These are phyloP conservation scores for Macrosteles quadrilineatus DNA, from an alignment of 1,140 invertebrate species.

Conservation along the genomic window DNA sequence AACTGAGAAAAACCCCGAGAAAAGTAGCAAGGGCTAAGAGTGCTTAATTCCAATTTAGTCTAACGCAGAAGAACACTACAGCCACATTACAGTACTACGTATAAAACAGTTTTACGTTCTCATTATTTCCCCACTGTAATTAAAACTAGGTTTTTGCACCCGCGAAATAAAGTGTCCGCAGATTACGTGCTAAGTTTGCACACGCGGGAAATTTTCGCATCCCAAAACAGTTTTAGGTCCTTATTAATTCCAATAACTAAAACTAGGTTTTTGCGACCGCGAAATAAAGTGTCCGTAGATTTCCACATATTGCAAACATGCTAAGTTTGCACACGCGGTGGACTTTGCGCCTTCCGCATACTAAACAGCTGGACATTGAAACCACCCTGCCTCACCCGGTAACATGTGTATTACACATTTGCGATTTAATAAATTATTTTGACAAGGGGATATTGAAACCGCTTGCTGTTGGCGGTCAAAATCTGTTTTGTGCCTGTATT, in stretches of 20 bases:
- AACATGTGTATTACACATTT: constrained; percentile 25
- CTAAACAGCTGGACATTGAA: constrained; percentile 31
- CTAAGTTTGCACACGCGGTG: constrained; percentile 5
- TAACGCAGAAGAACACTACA: no score
- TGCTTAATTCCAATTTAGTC: no score
- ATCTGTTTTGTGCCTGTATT: not conserved
- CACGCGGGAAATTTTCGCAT: constrained; percentile 16
- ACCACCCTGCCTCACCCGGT: not conserved
- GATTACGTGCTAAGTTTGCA: not conserved
- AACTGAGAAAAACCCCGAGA: no score
- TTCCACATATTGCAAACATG: not conserved
- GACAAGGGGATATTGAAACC: not conserved
- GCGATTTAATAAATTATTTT: constrained; percentile 3
- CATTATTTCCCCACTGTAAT: constrained; percentile 4
- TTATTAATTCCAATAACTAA: constrained; percentile 12
- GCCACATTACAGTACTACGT: not conserved
- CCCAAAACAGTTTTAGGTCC: constrained; percentile 3
- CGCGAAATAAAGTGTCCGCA: not conserved
- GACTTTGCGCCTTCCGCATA: constrained; percentile 26
- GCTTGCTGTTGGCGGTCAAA: not conserved
- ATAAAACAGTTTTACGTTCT: not conserved
- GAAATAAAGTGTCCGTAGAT: no score
- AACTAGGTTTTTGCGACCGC: not conserved
- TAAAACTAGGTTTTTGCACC: not conserved
- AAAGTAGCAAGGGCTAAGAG: no score